A percentile compares a stretch with the other conserved stretches of the same genome.
phyloP scores from a whole-genome alignment of 1,140 invertebrate genomes.

The Zaprionus ornatus region DNA sequence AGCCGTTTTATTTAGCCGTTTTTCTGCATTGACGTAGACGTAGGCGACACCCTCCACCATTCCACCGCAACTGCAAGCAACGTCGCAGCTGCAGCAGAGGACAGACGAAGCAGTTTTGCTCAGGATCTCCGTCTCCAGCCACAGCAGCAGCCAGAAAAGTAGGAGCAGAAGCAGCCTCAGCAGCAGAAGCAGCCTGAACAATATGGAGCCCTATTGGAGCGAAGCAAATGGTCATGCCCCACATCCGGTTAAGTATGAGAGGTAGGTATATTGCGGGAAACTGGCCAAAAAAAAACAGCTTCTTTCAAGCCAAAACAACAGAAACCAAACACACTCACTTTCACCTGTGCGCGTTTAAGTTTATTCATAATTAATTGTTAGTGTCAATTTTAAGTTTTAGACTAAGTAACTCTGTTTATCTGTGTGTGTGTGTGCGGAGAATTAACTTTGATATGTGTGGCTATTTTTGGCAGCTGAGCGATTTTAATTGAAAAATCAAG shows the following conservation, averaged over 20 bases:
- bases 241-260: slow-evolving; percentile 84
- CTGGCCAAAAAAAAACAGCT: slow-evolving; percentile 8
- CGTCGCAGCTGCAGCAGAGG: slow-evolving; percentile 49
- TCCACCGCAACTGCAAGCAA: slow-evolving; percentile 75
- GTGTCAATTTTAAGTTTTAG: slow-evolving; percentile 26
- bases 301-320: slow-evolving; percentile 26
- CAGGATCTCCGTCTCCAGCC: slow-evolving; percentile 27
- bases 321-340: slow-evolving; percentile 57
- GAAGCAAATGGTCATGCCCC: slow-evolving; percentile 82
- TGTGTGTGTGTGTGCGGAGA: slow-evolving; percentile 13
- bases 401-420: slow-evolving; percentile 31
- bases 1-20: slow-evolving; percentile 26
- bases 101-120: slow-evolving; percentile 31
- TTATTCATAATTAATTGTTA: slow-evolving; percentile 53
- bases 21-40: slow-evolving; percentile 59
- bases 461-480: slow-evolving; percentile 68
- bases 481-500: slow-evolving; percentile 48
- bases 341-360: slow-evolving; percentile 69
- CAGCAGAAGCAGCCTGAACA: slow-evolving; percentile 29
- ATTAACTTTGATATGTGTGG: slow-evolving; percentile 39
- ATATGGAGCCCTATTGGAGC: slow-evolving; percentile 83
- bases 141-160: slow-evolving; percentile 21
- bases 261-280: slow-evolving; percentile 74
- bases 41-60: slow-evolving; percentile 67
- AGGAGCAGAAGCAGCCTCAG: slow-evolving; percentile 32